Conservation (phyloP, 2,113 vertebrate genomes). For the Plecturocebus donacophilus region DNA sequence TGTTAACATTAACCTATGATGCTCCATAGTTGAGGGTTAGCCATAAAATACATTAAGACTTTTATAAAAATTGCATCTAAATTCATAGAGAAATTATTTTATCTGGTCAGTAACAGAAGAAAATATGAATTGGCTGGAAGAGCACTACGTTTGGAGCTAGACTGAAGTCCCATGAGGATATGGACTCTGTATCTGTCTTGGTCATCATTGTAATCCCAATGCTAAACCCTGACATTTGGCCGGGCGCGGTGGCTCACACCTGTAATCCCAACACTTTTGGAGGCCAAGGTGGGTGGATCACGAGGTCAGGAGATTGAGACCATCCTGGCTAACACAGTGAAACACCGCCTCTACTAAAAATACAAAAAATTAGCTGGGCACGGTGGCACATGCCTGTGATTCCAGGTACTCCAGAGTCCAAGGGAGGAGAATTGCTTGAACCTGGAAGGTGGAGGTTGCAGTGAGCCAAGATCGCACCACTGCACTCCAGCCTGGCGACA, state of each 20-base stretch:
- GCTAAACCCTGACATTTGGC: not conserved
- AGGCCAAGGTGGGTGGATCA: too few species aligned
- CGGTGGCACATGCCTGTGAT: not conserved
- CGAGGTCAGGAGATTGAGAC: not conserved
- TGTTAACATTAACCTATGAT: not conserved
- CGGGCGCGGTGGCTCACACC: too few species aligned
- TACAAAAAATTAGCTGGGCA: not conserved
- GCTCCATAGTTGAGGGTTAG: not conserved
- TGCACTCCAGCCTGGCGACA: not conserved
- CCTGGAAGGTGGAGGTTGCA: not conserved
- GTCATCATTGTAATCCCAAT: not conserved
- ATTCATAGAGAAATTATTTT: constrained; percentile 19
- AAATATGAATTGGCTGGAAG: not conserved
- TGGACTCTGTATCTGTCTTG: not conserved
- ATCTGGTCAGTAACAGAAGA: not conserved
- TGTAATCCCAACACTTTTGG: too few species aligned
- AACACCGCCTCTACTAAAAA: not conserved
- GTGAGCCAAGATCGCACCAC: not conserved
- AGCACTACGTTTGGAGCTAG: not conserved
- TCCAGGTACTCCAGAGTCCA: not conserved
- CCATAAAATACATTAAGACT: not conserved
- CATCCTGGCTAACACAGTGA: not conserved
- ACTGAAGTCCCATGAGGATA: not conserved
- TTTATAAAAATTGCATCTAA: constrained; percentile 28
- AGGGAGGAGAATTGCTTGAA: not conserved